These are phyloP conservation scores for Ambastaia sidthimunki DNA, from an alignment of 2,797 vertebrate species.

Conservation along the genomic window DNA sequence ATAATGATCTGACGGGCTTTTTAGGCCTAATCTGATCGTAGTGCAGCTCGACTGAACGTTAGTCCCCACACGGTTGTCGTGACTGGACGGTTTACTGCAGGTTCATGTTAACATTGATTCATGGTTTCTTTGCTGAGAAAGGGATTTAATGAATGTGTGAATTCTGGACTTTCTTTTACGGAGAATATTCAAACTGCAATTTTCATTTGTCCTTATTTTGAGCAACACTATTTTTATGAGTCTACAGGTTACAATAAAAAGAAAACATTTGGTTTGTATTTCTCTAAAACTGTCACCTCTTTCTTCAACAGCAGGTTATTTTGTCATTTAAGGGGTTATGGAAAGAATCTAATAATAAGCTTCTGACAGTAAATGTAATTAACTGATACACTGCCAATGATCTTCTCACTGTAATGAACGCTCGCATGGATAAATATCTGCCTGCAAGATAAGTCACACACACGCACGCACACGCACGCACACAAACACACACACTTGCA, in stretches of 20 bases:
- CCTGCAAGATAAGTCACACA: too few species aligned
- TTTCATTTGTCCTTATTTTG: slow-evolving; percentile 73
- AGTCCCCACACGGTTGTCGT: slow-evolving; percentile 75
- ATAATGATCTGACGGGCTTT: slow-evolving; percentile 79
- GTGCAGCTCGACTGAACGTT: slow-evolving; percentile 79
- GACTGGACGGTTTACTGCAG: slow-evolving; percentile 75
- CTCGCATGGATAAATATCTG: slow-evolving; percentile 33
- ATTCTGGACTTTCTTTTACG: slow-evolving; percentile 76
- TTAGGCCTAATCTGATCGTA: slow-evolving; percentile 83
- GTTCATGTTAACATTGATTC: slow-evolving; percentile 64
- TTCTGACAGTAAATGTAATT: slow-evolving; percentile 7
- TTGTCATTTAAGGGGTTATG: slow-evolving; percentile 1
- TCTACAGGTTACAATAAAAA: slow-evolving; percentile 77
- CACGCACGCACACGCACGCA: too few species aligned
- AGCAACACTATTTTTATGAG: slow-evolving; percentile 84
- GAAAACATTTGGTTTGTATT: slow-evolving; percentile 82
- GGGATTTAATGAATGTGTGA: slow-evolving; percentile 78
- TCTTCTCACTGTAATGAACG: slow-evolving; percentile 5
- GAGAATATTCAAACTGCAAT: slow-evolving; percentile 73
- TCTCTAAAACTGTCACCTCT: slow-evolving; percentile 74
- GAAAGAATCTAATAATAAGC: slow-evolving; percentile 5
- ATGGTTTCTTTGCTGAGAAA: slow-evolving; percentile 49
- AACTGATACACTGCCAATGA: neutral
- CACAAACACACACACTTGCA: too few species aligned
- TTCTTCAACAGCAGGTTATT: slow-evolving; percentile 39